Conservation (phyloP, 2,113 vertebrate genomes). For the Centropus bengalensis region DNA sequence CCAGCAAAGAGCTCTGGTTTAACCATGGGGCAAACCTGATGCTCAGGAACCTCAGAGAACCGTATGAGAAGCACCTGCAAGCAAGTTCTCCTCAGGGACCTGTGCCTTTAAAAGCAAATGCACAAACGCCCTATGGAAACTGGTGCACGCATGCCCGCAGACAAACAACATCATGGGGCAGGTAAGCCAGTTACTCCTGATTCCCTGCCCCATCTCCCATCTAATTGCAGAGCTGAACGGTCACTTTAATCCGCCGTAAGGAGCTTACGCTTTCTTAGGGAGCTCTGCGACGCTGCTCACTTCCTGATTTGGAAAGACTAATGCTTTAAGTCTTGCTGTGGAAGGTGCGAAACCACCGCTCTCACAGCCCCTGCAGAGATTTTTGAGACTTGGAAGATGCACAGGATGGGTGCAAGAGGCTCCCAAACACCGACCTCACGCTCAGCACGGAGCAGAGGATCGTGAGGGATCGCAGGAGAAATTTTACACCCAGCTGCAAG, state of each 20-base stretch:
- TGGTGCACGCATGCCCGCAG: not conserved
- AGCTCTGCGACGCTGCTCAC: not conserved
- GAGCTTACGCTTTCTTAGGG: not conserved
- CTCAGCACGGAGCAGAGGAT: not conserved
- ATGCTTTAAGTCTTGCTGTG: not conserved
- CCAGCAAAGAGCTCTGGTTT: not conserved
- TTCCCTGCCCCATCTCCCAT: slow-evolving; percentile 39
- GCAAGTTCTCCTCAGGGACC: not conserved
- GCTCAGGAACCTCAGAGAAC: not conserved
- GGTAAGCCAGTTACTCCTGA: slow-evolving; percentile 48
- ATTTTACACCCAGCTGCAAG: not conserved
- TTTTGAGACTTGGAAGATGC: not conserved
- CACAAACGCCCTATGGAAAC: not conserved
- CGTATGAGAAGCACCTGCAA: rapidly evolving
- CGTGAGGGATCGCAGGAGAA: not conserved
- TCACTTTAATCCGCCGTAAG: slow-evolving; percentile 33
- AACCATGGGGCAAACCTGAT: not conserved
- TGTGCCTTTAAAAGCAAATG: not conserved
- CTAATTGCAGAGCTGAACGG: slow-evolving; percentile 46
- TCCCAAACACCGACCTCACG: not conserved
- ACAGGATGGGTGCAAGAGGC: not conserved
- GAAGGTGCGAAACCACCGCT: not conserved
- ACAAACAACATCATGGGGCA: slow-evolving; percentile 33
- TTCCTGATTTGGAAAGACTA: slow-evolving; percentile 12
- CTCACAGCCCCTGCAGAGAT: not conserved